A percentile compares a stretch with the other conserved stretches of the same genome.
Evolutionary conservation across 2,797 vertebrate genomes (phyloP).

Genomic region (Muscicapa striata): DNA sequence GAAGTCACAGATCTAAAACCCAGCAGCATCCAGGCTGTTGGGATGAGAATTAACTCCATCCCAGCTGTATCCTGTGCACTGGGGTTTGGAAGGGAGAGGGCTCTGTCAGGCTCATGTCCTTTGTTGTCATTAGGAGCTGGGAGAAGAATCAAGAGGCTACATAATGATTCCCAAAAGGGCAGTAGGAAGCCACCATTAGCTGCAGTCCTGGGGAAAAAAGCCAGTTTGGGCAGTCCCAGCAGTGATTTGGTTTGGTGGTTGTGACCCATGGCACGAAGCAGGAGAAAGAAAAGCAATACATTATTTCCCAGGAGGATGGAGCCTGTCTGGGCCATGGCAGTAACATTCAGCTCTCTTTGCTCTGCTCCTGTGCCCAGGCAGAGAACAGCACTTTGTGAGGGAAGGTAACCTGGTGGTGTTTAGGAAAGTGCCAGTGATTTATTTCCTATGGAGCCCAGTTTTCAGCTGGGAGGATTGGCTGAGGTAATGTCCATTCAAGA

Average conservation of each 20-base stretch:
- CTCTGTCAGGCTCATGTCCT: not conserved
- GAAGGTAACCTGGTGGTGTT: not conserved
- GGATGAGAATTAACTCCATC: not conserved
- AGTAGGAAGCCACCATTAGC: not conserved
- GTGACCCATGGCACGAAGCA: not conserved
- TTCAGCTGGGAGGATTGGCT: not conserved
- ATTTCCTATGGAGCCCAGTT: not conserved
- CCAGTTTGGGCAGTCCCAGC: not conserved
- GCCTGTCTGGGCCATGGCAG: not conserved
- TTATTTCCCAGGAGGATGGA: not conserved
- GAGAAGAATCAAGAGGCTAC: not conserved
- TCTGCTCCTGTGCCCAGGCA: not conserved
- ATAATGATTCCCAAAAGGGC: not conserved
- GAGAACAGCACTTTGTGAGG: not conserved
- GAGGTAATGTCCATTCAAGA: not conserved
- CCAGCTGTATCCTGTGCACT: rapidly evolving
- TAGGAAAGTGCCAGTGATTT: not conserved
- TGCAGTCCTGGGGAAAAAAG: not conserved
- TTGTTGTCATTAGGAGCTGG: not conserved
- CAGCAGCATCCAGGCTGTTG: rapidly evolving
- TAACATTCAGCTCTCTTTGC: not conserved
- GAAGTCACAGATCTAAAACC: not conserved
- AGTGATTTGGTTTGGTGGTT: not conserved
- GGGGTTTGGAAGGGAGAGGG: not conserved
- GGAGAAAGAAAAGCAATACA: not conserved